Base-by-base conservation (phyloP, 2,797 vertebrate genomes). In the Bucorvus abyssinicus region DNA sequence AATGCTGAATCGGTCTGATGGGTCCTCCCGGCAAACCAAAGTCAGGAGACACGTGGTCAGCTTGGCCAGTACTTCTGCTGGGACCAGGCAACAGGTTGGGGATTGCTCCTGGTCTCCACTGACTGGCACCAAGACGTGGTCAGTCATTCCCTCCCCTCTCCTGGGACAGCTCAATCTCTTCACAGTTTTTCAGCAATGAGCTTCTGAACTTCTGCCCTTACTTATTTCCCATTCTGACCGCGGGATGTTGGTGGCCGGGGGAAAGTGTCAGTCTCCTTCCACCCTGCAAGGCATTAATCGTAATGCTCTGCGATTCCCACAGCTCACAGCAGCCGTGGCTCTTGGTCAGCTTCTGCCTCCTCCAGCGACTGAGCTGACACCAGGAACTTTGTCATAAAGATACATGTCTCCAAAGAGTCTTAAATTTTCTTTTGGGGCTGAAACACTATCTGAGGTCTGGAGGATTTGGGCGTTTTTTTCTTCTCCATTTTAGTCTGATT, bases 201-300 rank as follows among this genome's bases (percentile, higher is more conserved):
- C 65, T 61, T 71, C 77, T 9, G 1, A 9, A 9, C 22, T 52
- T 42, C 67, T 67, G 56, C 49, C 44, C 60, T 69, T 50, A 0
- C 34, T 78, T 64, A 26, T 64, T 53, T n/a, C 70, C n/a, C 7
- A 0, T 26, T 70, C 22, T 63, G 55, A 59, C 38, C 0, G 0
- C 23, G n/a, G 78, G 19, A 2, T 53, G 47, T 45, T 8, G 2
- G 63, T 36, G 34, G 36, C 27, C 0, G 0, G 10, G 50, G 44
- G 13, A 45, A 13, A 16, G 55, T 23, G 53, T 68, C 8, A 2
- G 38, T 0, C 47, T 57, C 50, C 42, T 77, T 53, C 52, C 91
- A 83, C 26, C 23, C 53, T 61, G 42, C 9, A 32, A 38, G 40
- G 69, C 49, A 8, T 81, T 76, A 2, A 6, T 53, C 40, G 44